Conservation (phyloP, 2,113 vertebrate genomes). For the Nyctereutes procyonoides region DNA sequence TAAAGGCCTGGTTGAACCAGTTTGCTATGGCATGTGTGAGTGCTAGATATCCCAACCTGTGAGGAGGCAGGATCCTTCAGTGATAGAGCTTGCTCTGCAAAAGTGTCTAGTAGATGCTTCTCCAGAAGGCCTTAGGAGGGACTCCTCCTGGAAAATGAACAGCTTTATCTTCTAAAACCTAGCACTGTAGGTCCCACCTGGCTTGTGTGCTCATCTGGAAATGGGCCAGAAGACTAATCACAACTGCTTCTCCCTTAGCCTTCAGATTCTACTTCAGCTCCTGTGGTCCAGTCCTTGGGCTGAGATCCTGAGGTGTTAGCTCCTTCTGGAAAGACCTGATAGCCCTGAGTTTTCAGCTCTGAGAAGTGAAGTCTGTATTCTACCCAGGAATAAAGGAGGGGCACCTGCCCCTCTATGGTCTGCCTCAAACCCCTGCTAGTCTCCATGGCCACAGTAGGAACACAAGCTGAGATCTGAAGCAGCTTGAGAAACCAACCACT, state of each 20-base stretch:
- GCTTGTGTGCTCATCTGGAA: neutral
- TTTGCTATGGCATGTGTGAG: too few relatives aligned
- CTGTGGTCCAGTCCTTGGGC: neutral
- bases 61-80: neutral
- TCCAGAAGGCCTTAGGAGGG: neutral
- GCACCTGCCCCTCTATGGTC: rapidly evolving
- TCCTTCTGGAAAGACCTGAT: neutral
- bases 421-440: too few relatives aligned
- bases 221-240: neutral
- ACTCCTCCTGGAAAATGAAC: neutral
- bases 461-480: too few relatives aligned
- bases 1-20: neutral
- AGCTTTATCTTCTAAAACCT: neutral
- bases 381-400: rapidly evolving
- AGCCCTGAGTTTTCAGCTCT: too few relatives aligned
- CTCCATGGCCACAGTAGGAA: too few relatives aligned
- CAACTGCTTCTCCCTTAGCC: neutral
- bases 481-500: too few relatives aligned
- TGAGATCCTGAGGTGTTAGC: too few relatives aligned
- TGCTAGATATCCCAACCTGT: neutral
- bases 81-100: neutral
- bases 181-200: neutral
- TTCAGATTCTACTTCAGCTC: neutral
- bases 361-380: neutral
- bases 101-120: too few relatives aligned